phyloP scores from a whole-genome alignment of 92 coral and sea anemone genomes.

The Chrysogorgia sp. region DNA sequence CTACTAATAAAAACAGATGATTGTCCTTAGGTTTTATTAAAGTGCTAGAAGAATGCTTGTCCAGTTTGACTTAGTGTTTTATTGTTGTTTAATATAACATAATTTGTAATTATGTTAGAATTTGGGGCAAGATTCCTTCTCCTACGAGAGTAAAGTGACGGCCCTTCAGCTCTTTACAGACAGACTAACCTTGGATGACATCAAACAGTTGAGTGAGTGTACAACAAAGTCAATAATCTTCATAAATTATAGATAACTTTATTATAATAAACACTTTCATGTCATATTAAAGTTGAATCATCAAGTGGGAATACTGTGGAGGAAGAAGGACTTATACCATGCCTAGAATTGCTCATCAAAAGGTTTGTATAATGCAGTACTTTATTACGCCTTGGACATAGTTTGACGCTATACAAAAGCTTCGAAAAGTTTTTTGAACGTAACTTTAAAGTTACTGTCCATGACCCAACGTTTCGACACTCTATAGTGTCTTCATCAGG shows the following conservation, averaged over 20 bases:
- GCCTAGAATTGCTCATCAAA: conserved; percentile 35
- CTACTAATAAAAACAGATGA: no score
- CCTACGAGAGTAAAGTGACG: conserved; percentile 32
- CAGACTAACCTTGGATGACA: conserved; percentile 24
- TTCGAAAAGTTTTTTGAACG: no score
- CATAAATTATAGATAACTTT: background rate
- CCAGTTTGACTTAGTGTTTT: no score
- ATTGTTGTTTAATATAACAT: no score
- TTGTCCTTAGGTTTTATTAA: no score
- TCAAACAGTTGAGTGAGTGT: conserved; percentile 25
- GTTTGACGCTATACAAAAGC: no score
- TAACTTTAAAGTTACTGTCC: no score
- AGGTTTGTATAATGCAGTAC: background rate
- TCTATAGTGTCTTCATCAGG: no score
- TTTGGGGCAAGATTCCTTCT: conserved; percentile 15
- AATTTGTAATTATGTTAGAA: conserved; percentile 8
- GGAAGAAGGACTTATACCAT: conserved; percentile 38
- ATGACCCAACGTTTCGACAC: no score
- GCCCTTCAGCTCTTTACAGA: conserved; percentile 41
- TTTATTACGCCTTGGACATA: background rate
- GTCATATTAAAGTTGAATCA: conserved; percentile 33
- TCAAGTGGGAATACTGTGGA: conserved; percentile 29
- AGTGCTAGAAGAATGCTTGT: no score
- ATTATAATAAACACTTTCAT: no score
- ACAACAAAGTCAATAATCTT: background rate